Percentiles rank a stretch among this genome's conserved stretches.
These are phyloP conservation scores for Pandion haliaetus DNA, from an alignment of 2,113 vertebrate genomes.

Conservation along the genomic window DNA sequence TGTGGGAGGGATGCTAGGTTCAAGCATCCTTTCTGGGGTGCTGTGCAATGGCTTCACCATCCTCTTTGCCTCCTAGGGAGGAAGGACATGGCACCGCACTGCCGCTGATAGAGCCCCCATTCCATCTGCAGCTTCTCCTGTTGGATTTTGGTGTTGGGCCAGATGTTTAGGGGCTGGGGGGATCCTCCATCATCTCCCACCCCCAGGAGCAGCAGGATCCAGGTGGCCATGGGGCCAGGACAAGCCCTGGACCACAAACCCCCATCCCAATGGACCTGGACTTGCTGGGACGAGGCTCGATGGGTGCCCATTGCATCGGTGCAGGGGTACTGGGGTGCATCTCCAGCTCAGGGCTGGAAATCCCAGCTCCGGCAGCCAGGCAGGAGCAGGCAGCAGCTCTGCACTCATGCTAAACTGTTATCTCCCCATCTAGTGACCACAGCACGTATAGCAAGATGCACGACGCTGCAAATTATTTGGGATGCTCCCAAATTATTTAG, in stretches of 20 bases:
- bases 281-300: rapidly evolving
- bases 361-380: neutral
- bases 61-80: neutral
- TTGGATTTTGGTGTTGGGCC: neutral
- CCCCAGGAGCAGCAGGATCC: neutral
- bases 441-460: conserved; percentile 14
- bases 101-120: neutral
- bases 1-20: neutral
- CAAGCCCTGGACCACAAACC: neutral
- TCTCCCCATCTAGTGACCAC: conserved; percentile 63
- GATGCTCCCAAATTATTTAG: neutral
- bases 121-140: neutral
- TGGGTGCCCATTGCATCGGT: neutral
- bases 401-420: neutral
- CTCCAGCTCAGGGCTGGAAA: neutral
- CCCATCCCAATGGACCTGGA: rapidly evolving
- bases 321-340: neutral
- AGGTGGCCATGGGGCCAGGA: neutral
- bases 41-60: rapidly evolving
- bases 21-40: rapidly evolving
- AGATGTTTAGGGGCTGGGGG: neutral
- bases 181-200: neutral
- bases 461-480: neutral
- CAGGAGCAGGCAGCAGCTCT: neutral
- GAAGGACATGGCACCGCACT: rapidly evolving